phyloP scores from a whole-genome alignment of 53 echinoderm and acorn worm species.

The Actinopyga echinites region DNA sequence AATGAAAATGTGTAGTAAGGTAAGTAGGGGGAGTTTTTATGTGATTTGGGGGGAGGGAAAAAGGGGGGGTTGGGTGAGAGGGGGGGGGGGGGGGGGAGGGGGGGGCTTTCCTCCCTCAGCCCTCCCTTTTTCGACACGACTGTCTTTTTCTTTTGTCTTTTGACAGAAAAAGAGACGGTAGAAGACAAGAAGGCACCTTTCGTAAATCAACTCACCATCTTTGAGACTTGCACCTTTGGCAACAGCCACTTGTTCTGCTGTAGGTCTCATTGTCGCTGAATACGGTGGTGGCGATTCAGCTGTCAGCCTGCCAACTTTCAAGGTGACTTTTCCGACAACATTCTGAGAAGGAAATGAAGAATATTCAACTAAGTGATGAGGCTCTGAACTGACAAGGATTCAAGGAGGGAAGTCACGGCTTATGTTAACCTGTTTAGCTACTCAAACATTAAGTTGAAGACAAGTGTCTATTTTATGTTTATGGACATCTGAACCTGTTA shows the following conservation, averaged over 20 bases:
- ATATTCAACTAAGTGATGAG: background rate
- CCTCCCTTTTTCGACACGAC: no score
- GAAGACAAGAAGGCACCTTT: background rate
- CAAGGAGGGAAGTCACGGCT: no score
- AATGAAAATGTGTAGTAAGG: background rate
- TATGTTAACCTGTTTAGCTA: no score
- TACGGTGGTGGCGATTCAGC: background rate
- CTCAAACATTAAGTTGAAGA: no score
- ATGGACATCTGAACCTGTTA: no score
- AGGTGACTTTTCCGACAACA: slow-evolving; percentile 36
- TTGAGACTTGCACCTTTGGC: background rate
- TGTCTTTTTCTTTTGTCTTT: no score
- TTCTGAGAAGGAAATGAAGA: slow-evolving; percentile 12
- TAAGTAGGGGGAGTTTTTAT: background rate
- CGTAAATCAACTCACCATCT: slow-evolving; percentile 7
- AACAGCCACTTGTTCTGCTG: background rate
- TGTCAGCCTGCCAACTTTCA: slow-evolving; percentile 53
- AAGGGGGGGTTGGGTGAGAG: background rate
- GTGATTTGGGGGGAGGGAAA: background rate
- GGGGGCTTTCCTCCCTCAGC: no score
- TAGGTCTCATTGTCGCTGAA: background rate
- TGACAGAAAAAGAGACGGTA: no score
- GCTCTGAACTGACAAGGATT: no score
- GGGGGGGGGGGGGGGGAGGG: background rate
- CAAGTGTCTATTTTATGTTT: no score